Conservation (phyloP, 2,113 vertebrate genomes). For the Macrotus californicus region DNA sequence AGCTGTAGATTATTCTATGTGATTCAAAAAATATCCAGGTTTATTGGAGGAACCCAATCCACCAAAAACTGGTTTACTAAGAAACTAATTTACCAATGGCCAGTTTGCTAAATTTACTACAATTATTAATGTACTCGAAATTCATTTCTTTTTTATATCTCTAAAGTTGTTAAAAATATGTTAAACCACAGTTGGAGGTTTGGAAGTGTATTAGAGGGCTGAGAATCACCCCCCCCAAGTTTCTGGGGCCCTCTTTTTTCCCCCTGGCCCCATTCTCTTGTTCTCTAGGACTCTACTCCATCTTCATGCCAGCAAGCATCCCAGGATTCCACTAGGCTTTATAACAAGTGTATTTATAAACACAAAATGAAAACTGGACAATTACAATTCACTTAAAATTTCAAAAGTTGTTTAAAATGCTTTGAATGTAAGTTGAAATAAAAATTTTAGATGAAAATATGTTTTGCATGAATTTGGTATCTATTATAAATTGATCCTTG, state of each 20-base stretch:
- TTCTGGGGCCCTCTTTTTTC: neutral
- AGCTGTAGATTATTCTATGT: neutral
- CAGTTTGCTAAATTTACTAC: neutral
- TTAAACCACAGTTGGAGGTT: neutral
- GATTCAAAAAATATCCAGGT: neutral
- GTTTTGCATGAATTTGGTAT: neutral
- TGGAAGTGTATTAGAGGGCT: neutral
- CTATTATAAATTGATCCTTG: neutral
- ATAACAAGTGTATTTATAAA: neutral
- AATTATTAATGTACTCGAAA: neutral
- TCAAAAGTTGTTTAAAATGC: neutral
- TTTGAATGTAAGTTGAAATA: neutral
- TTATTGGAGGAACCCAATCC: neutral
- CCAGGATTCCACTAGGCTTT: neutral
- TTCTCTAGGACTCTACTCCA: neutral
- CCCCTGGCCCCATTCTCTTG: neutral
- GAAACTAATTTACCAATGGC: neutral
- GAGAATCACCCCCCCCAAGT: neutral
- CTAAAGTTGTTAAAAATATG: neutral
- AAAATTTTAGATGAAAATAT: neutral
- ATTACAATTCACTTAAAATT: neutral
- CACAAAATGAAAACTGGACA: neutral
- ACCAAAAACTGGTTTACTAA: neutral
- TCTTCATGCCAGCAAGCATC: neutral
- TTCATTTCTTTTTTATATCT: neutral